Conservation (phyloP, 2,888 invertebrate genomes). For the Coelopa pilipes region DNA sequence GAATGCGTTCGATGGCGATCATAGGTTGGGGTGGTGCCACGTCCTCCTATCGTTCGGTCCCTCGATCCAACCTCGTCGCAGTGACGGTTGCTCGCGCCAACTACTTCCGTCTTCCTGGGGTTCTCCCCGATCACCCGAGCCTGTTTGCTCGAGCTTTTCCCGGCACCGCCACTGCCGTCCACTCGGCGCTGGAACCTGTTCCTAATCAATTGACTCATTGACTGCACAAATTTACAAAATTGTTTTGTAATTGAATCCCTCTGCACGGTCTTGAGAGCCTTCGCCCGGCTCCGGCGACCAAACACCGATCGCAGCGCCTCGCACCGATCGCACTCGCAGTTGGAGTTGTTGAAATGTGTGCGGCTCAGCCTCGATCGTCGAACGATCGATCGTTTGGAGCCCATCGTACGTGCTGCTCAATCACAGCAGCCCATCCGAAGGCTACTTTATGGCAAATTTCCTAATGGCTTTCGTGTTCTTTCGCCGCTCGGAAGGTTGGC, state of each 20-base stretch:
- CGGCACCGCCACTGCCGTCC: not conserved
- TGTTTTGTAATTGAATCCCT: conserved; percentile 19
- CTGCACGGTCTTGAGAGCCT: not conserved
- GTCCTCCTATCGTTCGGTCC: too few relatives aligned
- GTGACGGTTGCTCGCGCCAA: not conserved
- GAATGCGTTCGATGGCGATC: conserved; percentile 15
- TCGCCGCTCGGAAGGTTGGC: not conserved
- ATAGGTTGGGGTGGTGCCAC: not conserved
- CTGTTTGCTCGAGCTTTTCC: not conserved
- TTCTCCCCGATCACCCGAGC: not conserved
- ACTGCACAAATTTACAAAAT: not conserved
- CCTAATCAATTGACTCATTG: not conserved
- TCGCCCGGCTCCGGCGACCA: too few relatives aligned
- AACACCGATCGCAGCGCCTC: too few relatives aligned
- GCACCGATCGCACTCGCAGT: not conserved
- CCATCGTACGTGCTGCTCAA: conserved; percentile 16
- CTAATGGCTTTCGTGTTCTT: conserved; percentile 22
- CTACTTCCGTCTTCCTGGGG: not conserved
- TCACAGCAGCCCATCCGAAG: conserved; percentile 23
- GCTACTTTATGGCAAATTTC: conserved; percentile 20
- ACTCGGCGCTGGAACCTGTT: too few relatives aligned
- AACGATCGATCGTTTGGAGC: not conserved
- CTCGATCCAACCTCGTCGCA: too few relatives aligned
- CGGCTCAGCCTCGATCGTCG: not conserved
- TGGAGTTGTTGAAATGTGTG: too few relatives aligned